A percentile compares a stretch with the other conserved stretches of the same genome.
Evolutionary conservation across 2,888 invertebrate genomes (phyloP).

Genomic region (Tenodera sinensis): DNA sequence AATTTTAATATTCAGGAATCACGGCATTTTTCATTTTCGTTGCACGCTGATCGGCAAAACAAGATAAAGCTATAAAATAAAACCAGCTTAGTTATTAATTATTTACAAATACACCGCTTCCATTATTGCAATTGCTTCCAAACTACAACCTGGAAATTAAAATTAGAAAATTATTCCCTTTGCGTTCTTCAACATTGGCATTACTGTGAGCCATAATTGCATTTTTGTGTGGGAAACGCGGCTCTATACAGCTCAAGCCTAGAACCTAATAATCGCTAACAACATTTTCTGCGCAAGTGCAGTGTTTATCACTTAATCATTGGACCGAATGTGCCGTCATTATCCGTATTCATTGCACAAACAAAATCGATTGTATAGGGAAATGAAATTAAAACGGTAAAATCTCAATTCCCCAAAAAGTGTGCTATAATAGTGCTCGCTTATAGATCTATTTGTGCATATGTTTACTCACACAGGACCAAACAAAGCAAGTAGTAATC

Average conservation of each 20-base stretch:
- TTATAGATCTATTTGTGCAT: neutral
- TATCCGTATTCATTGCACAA: neutral
- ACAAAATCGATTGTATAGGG: neutral
- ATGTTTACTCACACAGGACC: neutral
- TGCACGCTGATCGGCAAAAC: too few species aligned
- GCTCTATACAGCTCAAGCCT: neutral
- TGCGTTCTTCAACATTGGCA: too few species aligned
- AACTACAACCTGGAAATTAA: neutral
- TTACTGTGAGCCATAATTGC: neutral
- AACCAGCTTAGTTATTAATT: too few species aligned
- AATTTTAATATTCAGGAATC: too few species aligned
- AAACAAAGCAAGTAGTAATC: neutral
- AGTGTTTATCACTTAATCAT: neutral
- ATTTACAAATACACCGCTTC: too few species aligned
- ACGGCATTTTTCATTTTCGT: too few species aligned
- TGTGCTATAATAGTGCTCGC: neutral
- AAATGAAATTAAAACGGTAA: neutral
- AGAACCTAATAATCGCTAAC: neutral
- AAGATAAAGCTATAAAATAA: too few species aligned
- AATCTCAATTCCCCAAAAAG: neutral
- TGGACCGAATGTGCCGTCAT: neutral
- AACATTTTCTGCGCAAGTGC: neutral
- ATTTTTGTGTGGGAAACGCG: neutral
- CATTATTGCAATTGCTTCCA: neutral
- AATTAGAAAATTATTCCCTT: neutral